Percentiles rank a stretch among this genome's conserved stretches.
phyloP scores from a whole-genome alignment of 2,888 invertebrate species.

The Nemurella pictetii region DNA sequence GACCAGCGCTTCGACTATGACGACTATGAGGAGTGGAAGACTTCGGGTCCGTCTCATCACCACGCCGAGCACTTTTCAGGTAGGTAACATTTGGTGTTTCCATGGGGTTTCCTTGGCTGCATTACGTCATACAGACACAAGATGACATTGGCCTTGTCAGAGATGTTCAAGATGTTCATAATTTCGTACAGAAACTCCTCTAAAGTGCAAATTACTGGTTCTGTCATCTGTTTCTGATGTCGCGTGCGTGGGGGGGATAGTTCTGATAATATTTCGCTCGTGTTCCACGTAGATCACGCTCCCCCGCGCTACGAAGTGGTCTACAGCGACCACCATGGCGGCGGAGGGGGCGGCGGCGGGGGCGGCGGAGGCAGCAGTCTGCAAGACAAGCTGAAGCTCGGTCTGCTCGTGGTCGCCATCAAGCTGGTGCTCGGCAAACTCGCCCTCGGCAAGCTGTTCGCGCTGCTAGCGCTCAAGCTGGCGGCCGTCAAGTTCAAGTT shows the following conservation, averaged over 20 bases:
- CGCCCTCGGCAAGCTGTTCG: background rate
- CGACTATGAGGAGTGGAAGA: background rate
- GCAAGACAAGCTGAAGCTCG: background rate
- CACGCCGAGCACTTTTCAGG: background rate
- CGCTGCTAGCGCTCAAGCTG: background rate
- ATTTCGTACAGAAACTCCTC: too few species aligned
- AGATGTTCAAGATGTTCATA: too few species aligned
- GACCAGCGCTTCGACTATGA: background rate
- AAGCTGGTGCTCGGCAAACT: background rate
- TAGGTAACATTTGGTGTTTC: too few species aligned
- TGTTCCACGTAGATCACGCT: background rate
- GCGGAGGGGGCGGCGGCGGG: background rate
- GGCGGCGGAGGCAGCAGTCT: background rate
- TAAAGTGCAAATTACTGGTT: too few species aligned
- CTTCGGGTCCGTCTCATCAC: background rate
- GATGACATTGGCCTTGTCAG: too few species aligned
- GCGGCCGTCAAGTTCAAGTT: background rate
- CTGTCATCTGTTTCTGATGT: too few species aligned
- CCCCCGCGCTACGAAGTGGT: background rate
- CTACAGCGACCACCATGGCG: background rate
- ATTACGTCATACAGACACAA: too few species aligned
- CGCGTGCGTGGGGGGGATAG: too few species aligned
- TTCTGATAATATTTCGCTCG: too few species aligned
- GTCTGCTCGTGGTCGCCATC: background rate
- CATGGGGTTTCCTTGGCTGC: too few species aligned